These are phyloP conservation scores for Sprattus sprattus DNA, from an alignment of 2,113 vertebrate genomes.

Conservation along the genomic window DNA sequence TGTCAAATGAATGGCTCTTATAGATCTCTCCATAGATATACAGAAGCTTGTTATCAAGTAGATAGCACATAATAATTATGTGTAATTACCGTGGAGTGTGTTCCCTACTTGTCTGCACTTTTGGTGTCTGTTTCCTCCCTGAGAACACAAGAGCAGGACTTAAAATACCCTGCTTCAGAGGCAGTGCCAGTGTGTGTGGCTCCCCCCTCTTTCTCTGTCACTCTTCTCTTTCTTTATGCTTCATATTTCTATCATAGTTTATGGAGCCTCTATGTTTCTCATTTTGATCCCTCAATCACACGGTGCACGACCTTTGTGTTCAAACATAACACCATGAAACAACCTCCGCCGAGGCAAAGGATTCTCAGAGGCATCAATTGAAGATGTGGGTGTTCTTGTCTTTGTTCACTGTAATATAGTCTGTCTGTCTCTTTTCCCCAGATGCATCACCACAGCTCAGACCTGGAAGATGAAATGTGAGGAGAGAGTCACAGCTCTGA, in stretches of 20 bases:
- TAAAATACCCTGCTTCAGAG: constrained; percentile 37
- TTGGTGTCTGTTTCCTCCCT: constrained; percentile 24
- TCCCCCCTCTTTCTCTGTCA: background rate
- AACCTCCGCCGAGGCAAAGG: background rate
- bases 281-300: background rate
- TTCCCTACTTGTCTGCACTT: constrained; percentile 45
- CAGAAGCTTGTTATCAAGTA: constrained; percentile 37
- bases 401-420: constrained; percentile 14
- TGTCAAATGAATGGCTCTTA: constrained; percentile 26
- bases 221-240: constrained; percentile 9
- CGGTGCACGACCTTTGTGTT: background rate
- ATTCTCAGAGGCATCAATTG: background rate
- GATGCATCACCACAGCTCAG: constrained; percentile 74
- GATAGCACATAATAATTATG: constrained; percentile 47
- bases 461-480: constrained; percentile 75
- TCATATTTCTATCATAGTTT: background rate
- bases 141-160: constrained; percentile 34
- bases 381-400: background rate
- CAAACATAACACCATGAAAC: constrained; percentile 11
- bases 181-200: constrained; percentile 26
- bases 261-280: background rate
- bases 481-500: constrained; percentile 40
- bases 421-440: constrained; percentile 45
- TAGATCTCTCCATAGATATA: constrained; percentile 35
- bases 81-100: constrained; percentile 47